A percentile compares a stretch with the other conserved stretches of the same genome.
Conservation (phyloP, 2,797 vertebrate species). For the Labroides dimidiatus region DNA sequence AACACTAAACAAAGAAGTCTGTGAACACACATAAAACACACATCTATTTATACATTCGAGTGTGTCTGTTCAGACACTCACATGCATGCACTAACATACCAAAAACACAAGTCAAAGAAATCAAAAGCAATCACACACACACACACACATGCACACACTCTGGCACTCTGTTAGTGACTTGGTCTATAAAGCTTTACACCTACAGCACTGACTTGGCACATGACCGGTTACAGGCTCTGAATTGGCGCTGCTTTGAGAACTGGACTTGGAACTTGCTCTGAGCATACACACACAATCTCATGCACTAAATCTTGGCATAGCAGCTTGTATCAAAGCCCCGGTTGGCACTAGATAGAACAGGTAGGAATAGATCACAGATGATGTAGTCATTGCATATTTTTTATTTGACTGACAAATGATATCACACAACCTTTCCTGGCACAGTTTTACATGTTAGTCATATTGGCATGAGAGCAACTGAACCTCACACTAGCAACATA, state of each 20-base stretch:
- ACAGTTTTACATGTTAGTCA: conserved; percentile 26
- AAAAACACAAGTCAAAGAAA: conserved; percentile 5
- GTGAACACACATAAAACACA: not conserved
- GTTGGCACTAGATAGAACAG: conserved; percentile 67
- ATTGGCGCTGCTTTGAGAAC: conserved; percentile 51
- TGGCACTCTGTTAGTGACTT: conserved; percentile 39
- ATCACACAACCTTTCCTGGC: conserved; percentile 59
- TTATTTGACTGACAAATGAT: conserved; percentile 66
- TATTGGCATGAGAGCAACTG: conserved; percentile 59
- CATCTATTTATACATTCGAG: not conserved
- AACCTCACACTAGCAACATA: conserved; percentile 42
- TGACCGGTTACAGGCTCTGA: conserved; percentile 41
- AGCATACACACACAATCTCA: conserved; percentile 41
- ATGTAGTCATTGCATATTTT: conserved; percentile 67
- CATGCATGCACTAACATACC: not conserved
- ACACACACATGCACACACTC: not conserved
- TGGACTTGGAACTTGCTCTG: conserved; percentile 54
- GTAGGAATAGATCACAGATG: conserved; percentile 68
- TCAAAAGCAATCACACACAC: conserved; percentile 5
- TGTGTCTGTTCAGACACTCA: not conserved
- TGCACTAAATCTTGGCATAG: conserved; percentile 59
- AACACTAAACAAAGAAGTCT: conserved; percentile 5
- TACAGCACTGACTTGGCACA: conserved; percentile 54
- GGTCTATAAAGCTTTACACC: conserved; percentile 55
- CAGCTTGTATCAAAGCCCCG: conserved; percentile 43